phyloP scores from a whole-genome alignment of 1,140 invertebrate species.

The Brachionus manjavacas region DNA sequence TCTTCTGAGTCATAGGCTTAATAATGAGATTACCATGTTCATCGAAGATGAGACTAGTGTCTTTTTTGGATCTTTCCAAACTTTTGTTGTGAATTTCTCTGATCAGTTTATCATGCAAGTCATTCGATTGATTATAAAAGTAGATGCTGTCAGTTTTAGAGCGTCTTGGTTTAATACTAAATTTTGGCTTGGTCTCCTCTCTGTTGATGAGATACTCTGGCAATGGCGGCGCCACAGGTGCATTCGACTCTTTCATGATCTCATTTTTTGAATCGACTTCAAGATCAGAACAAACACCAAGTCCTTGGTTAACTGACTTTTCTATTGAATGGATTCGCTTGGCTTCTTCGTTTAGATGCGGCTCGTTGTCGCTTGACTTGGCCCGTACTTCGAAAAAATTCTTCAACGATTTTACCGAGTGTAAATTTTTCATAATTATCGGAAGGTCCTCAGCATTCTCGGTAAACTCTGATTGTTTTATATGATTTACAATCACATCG shows the following conservation, averaged over 20 bases:
- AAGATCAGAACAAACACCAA: not conserved
- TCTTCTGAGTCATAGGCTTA: not conserved
- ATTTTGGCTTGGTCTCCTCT: conserved; percentile 16
- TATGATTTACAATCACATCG: not conserved
- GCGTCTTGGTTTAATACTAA: conserved; percentile 24
- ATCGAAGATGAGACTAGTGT: not conserved
- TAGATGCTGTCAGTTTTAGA: conserved; percentile 29
- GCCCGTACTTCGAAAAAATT: conserved; percentile 33
- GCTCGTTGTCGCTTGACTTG: not conserved
- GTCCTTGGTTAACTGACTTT: conserved; percentile 8
- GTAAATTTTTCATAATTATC: conserved; percentile 29
- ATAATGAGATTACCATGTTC: conserved; percentile 40
- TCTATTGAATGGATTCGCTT: not conserved
- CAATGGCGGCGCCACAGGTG: conserved; percentile 21
- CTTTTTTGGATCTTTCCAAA: conserved; percentile 36
- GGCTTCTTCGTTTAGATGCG: not conserved
- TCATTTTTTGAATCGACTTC: not conserved
- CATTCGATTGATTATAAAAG: conserved; percentile 1
- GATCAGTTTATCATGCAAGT: conserved; percentile 33
- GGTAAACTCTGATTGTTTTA: not conserved
- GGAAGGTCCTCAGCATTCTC: not conserved
- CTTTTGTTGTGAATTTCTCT: conserved; percentile 41
- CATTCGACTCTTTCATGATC: not conserved
- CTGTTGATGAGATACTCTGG: conserved; percentile 26
- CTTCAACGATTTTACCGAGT: conserved; percentile 40